Percentiles rank a stretch among this genome's conserved stretches.
Conservation (phyloP, 2,113 vertebrate species). For the Vimba vimba region DNA sequence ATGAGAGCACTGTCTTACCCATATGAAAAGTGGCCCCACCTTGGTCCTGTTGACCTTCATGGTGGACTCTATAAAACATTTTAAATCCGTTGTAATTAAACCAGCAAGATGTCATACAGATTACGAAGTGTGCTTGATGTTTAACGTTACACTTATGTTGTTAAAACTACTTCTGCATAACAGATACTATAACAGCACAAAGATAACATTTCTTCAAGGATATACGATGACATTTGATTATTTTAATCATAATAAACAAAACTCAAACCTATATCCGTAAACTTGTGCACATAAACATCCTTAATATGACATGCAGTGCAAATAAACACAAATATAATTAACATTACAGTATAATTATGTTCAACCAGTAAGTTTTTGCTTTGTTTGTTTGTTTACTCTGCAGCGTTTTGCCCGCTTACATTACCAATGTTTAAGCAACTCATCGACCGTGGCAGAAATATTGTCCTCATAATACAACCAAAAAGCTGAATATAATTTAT, state of each 20-base stretch:
- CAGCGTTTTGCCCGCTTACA: neutral
- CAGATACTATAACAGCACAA: neutral
- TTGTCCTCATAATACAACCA: neutral
- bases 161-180: neutral
- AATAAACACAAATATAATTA: neutral
- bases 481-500: neutral
- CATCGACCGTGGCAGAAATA: neutral
- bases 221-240: neutral
- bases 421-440: neutral
- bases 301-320: neutral
- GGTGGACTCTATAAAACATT: neutral
- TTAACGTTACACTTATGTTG: neutral
- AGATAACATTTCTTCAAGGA: neutral
- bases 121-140: neutral
- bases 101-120: neutral
- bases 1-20: constrained; percentile 68
- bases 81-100: neutral
- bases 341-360: neutral
- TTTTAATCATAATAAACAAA: neutral
- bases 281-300: neutral
- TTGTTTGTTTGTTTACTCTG: neutral
- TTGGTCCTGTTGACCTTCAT: constrained; percentile 74
- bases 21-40: constrained; percentile 74
- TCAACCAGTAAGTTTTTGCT: neutral
- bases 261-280: neutral